Evolutionary conservation across 2,888 invertebrate species (phyloP), one percentile per base, ranked within the genome.

Genomic region (Drosophila falleni): DNA sequence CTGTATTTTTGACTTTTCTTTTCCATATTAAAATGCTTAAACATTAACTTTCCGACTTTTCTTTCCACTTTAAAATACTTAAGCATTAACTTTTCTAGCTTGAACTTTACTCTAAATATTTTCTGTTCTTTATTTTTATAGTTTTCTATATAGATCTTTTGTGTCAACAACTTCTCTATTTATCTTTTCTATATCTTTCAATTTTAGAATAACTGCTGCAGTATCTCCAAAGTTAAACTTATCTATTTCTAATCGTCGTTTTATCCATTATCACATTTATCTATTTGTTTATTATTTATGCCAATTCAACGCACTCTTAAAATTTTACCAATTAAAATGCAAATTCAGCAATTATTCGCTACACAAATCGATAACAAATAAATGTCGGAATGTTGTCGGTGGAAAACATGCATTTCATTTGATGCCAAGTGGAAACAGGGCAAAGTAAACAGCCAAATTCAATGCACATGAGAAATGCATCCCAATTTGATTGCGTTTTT

Each of bases 401-500:
- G 19, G 19, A 31, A 37, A 42, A 42, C 37, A 37, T 11, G 41
- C 31, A 60, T 60, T 69, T 26, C 13, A 37, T 44, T 54, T 59
- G 29, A 42, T 54, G 37, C 8, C 44, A 47, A 53, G 13, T 58
- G 39, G 9, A 58, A 58, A 42, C 33, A 13, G 16, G 8, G 31
- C 35, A 19, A 60, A 60, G 42, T 54, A 16, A 55, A 46, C 44
- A 53, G 46, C 62, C 23, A 63, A 63, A 35, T 79, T 51, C 49
- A 79, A 69, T 79, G 80, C 58, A 41, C 59, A 60, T 60, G 58
- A 54, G 70, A 80, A 37, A 19, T 69, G 70, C 70, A 74, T 64
- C 33, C 56, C 44, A 79, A 64, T 75, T 75, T 80, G 61, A 76
- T 76, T 51, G 63, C 76, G 55, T 62, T 76, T 80, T 80, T 75